Conservation (phyloP, 1,140 invertebrate genomes). For the Aricia agestis region DNA sequence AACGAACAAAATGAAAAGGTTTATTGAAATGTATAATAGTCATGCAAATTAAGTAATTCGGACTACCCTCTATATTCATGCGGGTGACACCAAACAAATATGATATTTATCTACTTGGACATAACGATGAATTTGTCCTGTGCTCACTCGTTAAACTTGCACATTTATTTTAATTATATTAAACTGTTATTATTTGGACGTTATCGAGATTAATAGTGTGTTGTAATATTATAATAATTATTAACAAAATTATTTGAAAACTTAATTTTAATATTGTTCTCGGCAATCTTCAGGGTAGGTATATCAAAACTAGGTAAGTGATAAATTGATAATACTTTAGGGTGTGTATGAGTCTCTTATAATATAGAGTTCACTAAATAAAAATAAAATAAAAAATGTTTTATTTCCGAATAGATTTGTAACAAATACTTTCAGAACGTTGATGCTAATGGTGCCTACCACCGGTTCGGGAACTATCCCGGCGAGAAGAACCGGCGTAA, state of each 20-base stretch:
- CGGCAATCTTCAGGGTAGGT: too few species aligned
- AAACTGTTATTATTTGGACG: constrained; percentile 2
- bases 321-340: too few species aligned
- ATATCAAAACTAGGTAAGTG: too few species aligned
- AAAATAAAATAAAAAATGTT: too few species aligned
- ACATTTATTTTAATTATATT: constrained; percentile 2
- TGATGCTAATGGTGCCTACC: too few species aligned
- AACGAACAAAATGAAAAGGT: constrained; percentile 40
- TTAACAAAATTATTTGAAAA: constrained; percentile 6
- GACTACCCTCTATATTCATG: constrained; percentile 4
- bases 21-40: constrained; percentile 33
- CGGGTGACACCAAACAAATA: neutral
- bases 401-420: too few species aligned
- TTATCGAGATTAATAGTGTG: constrained; percentile 9
- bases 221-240: constrained; percentile 5
- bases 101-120: neutral
- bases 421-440: too few species aligned
- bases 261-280: neutral
- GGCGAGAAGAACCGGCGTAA: too few species aligned
- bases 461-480: too few species aligned
- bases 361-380: too few species aligned
- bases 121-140: neutral
- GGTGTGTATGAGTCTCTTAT: too few species aligned
- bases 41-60: constrained; percentile 36
- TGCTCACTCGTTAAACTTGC: neutral